Conservation (phyloP, 2,113 vertebrate species). For the Macheiramphus alcinus region DNA sequence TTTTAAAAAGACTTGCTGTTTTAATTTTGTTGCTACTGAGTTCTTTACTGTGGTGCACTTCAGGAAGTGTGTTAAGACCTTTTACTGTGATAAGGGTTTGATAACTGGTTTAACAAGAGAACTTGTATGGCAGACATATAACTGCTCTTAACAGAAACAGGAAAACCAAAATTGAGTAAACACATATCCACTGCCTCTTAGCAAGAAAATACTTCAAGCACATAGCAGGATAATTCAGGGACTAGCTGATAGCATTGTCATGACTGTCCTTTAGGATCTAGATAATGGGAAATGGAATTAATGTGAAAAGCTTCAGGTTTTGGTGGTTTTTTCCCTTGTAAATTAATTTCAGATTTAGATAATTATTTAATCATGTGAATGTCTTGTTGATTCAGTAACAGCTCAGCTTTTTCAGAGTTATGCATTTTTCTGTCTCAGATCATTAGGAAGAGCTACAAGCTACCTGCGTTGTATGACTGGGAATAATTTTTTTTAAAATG, state of each 20-base stretch:
- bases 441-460: neutral
- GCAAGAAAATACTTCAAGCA: neutral
- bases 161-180: neutral
- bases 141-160: neutral
- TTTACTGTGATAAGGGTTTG: neutral
- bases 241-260: neutral
- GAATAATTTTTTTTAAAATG: neutral
- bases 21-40: neutral
- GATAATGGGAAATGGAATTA: neutral
- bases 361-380: neutral
- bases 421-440: neutral
- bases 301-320: neutral
- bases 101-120: neutral
- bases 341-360: neutral
- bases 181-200: neutral
- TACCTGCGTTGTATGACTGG: neutral
- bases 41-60: neutral
- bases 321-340: neutral
- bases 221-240: neutral
- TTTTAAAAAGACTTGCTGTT: neutral
- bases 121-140: neutral
- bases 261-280: neutral
- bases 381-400: neutral
- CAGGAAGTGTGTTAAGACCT: neutral
- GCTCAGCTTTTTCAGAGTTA: neutral